Conservation (phyloP, 2,888 invertebrate species). For the Neocrepidodera transversa region DNA sequence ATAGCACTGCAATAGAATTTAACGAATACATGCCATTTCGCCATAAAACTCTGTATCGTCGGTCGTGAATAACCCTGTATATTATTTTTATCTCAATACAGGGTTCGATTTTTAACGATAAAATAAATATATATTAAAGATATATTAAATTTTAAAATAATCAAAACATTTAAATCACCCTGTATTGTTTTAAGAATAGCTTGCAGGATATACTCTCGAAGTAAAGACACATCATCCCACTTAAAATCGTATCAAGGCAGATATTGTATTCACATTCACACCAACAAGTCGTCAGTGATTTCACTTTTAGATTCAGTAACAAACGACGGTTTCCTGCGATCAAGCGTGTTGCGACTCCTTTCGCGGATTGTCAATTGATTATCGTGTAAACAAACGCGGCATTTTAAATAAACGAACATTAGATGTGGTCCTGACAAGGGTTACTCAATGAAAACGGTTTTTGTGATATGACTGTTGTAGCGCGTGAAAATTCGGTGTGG, state of each 20-base stretch:
- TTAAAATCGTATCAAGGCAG: constrained; percentile 21
- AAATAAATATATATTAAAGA: too few relatives aligned
- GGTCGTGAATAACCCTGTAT: too few relatives aligned
- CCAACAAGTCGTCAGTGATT: constrained; percentile 19
- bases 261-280: constrained; percentile 19
- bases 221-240: constrained; percentile 20
- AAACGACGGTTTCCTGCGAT: constrained; percentile 17
- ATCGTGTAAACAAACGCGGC: constrained; percentile 12
- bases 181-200: not conserved
- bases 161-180: not conserved
- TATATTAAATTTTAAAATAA: too few relatives aligned
- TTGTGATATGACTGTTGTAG: too few relatives aligned
- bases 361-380: constrained; percentile 3
- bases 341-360: constrained; percentile 8
- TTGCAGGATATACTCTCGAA: not conserved
- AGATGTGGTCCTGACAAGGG: not conserved
- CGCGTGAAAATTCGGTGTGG: too few relatives aligned
- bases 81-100: too few relatives aligned
- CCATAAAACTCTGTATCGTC: too few relatives aligned
- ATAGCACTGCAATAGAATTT: too few relatives aligned
- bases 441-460: not conserved
- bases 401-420: not conserved
- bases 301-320: constrained; percentile 25
- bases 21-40: too few relatives aligned
- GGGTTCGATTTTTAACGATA: too few relatives aligned